Evolutionary conservation across 2,888 invertebrate species (phyloP), one percentile per base, ranked within the genome.

Genomic region (Venustoraphidia nigricollis): DNA sequence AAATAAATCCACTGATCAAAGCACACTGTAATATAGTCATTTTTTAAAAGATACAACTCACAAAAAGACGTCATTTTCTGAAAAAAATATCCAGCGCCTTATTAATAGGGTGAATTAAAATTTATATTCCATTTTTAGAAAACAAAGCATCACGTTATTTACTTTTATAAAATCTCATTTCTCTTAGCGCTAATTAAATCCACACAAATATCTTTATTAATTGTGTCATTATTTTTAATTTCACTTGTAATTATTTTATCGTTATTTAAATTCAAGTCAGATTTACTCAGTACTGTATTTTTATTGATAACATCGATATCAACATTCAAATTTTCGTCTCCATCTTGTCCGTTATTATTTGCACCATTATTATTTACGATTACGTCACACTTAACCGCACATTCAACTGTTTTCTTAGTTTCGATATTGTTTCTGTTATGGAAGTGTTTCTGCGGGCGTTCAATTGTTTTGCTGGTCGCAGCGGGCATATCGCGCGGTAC

Each of bases 151-250:
- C 27, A 27, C 3, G 6, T 27, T 1, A 27, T 27, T 27, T 3
- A 27, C 27, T 27, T 37, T 45, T 45, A 45, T 36, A 45, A 45
- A 37, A 45, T 37, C 35, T 45, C 45, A 37, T 45, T 45, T 14
- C 45, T 36, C 36, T 36, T 27, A 13, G 11, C 38, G 13, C 35
- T 45, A 11, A 45, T 37, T 17, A 37, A 45, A 45, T 45, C 45
- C 10, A 45, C 10, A 45, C 45, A 42, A 11, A 42, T 27, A 27
- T 27, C 34, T 27, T 41, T 41, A 14, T 27, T 42, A 34, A 42
- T 42, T 27, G 42, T 14, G 3, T 10, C 34, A 14, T 42, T 42
- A 14, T 17, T n/a, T 34, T n/a, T 42, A n/a, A 17, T 3, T 9
- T 11, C 27, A 8, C 27, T 34, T 9, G 42, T 14, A 9, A 11